Conservation (phyloP, 2,113 vertebrate species). For the Poecilia latipinna region DNA sequence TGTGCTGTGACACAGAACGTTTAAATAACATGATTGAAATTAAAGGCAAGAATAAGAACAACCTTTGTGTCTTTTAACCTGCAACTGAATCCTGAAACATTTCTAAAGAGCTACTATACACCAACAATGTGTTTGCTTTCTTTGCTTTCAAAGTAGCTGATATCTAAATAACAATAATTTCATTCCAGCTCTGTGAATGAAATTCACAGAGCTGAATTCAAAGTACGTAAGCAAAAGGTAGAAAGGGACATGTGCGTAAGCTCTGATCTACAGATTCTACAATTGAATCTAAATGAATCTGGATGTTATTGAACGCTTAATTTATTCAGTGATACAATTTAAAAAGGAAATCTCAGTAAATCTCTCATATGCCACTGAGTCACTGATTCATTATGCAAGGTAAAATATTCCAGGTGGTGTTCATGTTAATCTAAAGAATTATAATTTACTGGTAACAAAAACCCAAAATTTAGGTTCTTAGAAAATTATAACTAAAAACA, state of each 20-base stretch:
- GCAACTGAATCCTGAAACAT: not conserved
- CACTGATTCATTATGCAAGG: too few species aligned
- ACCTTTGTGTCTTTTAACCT: not conserved
- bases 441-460: too few species aligned
- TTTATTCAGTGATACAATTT: not conserved
- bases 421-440: too few species aligned
- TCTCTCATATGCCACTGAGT: too few species aligned
- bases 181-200: too few species aligned
- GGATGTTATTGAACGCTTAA: too few species aligned
- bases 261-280: not conserved
- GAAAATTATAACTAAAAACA: too few species aligned
- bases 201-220: too few species aligned
- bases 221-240: not conserved
- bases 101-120: not conserved
- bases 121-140: not conserved
- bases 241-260: not conserved
- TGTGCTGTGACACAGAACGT: not conserved
- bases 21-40: not conserved
- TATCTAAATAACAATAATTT: constrained; percentile 1
- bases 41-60: not conserved
- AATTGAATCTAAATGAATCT: too few species aligned
- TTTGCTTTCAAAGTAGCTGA: not conserved
- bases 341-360: too few species aligned
- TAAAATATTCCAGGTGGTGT: too few species aligned
- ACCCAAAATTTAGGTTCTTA: too few species aligned